Conservation (phyloP, 2,797 vertebrate species). For the Phaenicophaeus curvirostris region DNA sequence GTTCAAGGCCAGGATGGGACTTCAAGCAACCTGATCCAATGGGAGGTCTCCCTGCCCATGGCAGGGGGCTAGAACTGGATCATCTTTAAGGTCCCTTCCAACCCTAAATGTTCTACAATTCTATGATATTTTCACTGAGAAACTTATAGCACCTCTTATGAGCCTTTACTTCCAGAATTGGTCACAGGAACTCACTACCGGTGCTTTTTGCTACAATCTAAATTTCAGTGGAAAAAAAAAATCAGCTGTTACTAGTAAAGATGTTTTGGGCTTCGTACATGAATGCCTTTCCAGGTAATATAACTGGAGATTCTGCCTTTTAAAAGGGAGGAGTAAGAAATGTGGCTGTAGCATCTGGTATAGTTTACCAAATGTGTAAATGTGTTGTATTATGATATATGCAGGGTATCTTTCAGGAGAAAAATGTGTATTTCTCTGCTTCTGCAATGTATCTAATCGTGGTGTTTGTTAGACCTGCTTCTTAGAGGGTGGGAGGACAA, state of each 20-base stretch:
- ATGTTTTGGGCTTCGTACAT: background rate
- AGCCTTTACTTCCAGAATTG: background rate
- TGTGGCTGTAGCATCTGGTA: background rate
- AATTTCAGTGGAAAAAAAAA: background rate
- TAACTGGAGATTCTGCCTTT: background rate
- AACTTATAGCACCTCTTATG: background rate
- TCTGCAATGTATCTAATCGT: background rate
- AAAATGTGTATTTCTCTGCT: background rate
- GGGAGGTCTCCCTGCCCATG: too few species aligned
- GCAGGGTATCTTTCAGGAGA: background rate
- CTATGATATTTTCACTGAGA: background rate
- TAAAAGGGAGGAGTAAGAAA: background rate
- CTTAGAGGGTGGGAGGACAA: background rate
- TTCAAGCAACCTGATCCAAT: too few species aligned
- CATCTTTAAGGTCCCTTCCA: too few species aligned
- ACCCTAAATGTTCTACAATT: too few species aligned
- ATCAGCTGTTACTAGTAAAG: background rate
- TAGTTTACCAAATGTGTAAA: background rate
- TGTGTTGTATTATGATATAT: background rate
- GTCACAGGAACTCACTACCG: background rate
- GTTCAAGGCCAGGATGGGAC: too few species aligned
- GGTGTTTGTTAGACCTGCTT: background rate
- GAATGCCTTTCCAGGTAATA: background rate
- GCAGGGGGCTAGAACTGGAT: too few species aligned
- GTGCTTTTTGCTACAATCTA: background rate